A percentile compares a stretch with the other conserved stretches of the same genome.
Evolutionary conservation across 2,113 vertebrate genomes (phyloP).

Genomic region (Phylloscopus trochiloides): DNA sequence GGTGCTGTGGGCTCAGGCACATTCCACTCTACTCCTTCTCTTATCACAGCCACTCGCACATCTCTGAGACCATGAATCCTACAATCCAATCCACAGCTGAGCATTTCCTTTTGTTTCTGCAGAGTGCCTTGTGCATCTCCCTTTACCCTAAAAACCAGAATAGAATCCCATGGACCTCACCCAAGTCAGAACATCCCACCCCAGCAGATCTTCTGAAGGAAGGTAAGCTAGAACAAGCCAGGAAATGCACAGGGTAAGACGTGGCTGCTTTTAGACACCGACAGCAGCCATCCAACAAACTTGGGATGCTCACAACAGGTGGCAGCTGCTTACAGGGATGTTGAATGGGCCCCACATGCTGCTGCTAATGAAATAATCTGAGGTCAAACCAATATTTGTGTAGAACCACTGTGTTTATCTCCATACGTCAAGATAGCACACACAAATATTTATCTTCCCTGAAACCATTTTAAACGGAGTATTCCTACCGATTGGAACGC

Average conservation of each 20-base stretch:
- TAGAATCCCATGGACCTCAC: background rate
- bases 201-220: background rate
- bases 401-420: constrained; percentile 20
- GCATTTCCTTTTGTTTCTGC: background rate
- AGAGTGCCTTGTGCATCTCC: background rate
- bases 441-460: constrained; percentile 33
- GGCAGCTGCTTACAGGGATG: background rate
- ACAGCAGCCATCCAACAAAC: background rate
- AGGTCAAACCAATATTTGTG: constrained; percentile 45
- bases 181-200: background rate
- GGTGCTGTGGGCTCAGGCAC: background rate
- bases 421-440: constrained; percentile 6
- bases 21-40: background rate
- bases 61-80: background rate
- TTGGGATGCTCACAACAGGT: background rate
- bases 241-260: background rate
- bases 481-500: background rate
- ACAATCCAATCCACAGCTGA: accelerated
- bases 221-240: background rate
- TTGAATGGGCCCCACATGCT: background rate
- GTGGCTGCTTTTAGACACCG: accelerated
- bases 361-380: background rate
- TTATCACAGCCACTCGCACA: background rate
- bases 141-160: background rate
- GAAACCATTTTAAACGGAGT: constrained; percentile 4